These are phyloP conservation scores for Automeris io DNA, from an alignment of 2,888 invertebrate species.

Conservation along the genomic window DNA sequence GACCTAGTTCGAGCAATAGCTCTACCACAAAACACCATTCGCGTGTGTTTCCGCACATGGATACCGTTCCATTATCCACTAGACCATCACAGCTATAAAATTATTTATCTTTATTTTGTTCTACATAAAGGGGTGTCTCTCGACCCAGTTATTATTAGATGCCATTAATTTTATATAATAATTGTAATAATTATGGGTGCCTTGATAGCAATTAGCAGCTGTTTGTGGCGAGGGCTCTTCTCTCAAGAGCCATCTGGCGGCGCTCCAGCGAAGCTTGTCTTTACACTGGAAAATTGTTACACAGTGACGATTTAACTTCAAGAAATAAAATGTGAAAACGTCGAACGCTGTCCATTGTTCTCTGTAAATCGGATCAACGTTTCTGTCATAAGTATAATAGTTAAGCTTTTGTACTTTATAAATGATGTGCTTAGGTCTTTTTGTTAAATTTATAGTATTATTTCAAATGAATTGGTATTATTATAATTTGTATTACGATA, in stretches of 20 bases:
- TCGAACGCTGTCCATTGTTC: conserved; percentile 1
- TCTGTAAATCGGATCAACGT: background rate
- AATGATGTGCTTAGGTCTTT: too few relatives aligned
- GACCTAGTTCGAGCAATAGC: too few relatives aligned
- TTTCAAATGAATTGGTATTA: too few relatives aligned
- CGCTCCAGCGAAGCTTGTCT: conserved; percentile 59
- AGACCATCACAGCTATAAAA: too few relatives aligned
- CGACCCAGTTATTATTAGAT: conserved; percentile 20
- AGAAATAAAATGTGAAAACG: conserved; percentile 17
- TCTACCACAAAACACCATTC: too few relatives aligned
- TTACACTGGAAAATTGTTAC: conserved; percentile 45
- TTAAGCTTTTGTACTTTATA: too few relatives aligned
- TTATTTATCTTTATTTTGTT: background rate
- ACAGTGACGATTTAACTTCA: conserved; percentile 18
- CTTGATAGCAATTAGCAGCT: conserved; percentile 71
- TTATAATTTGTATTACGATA: too few relatives aligned
- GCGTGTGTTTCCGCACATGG: too few relatives aligned
- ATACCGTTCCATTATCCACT: too few relatives aligned
- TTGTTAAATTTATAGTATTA: too few relatives aligned
- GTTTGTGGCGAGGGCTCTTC: conserved; percentile 54
- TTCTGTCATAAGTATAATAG: too few relatives aligned
- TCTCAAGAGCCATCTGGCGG: conserved; percentile 65
- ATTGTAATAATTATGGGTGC: conserved; percentile 63
- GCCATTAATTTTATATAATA: conserved; percentile 41
- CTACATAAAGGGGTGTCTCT: background rate